Evolutionary conservation across 2,888 invertebrate species (phyloP).

Genomic region (Trileptium ribeirensis): DNA sequence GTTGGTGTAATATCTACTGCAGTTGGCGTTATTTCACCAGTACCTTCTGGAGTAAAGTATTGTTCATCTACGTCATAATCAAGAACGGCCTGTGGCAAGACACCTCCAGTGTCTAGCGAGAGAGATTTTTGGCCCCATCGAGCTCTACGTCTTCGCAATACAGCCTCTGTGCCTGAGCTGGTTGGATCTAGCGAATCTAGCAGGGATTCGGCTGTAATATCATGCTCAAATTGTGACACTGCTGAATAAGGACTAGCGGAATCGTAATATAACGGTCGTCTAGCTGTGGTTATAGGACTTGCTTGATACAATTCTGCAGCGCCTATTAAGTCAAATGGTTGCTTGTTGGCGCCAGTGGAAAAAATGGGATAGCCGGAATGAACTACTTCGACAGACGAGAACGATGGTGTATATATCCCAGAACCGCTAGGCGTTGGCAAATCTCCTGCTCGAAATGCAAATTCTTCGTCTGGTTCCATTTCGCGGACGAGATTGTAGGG

Average conservation of each 20-base stretch:
- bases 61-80: no score
- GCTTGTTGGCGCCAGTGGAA: background rate
- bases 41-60: no score
- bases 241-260: background rate
- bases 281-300: no score
- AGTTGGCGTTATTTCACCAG: no score
- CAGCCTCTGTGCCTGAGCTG: background rate
- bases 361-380: no score
- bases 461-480: background rate
- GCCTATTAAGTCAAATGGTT: background rate
- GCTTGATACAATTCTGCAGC: background rate
- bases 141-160: background rate
- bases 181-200: background rate
- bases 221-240: background rate
- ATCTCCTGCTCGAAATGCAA: background rate
- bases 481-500: conserved; percentile 75
- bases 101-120: background rate
- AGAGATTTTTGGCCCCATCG: background rate
- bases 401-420: no score
- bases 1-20: no score
- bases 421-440: background rate
- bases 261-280: background rate
- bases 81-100: no score
- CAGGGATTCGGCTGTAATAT: background rate
- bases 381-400: no score